phyloP scores from a whole-genome alignment of 2,888 invertebrate genomes.

The Dimorphilus gyrociliatus region DNA sequence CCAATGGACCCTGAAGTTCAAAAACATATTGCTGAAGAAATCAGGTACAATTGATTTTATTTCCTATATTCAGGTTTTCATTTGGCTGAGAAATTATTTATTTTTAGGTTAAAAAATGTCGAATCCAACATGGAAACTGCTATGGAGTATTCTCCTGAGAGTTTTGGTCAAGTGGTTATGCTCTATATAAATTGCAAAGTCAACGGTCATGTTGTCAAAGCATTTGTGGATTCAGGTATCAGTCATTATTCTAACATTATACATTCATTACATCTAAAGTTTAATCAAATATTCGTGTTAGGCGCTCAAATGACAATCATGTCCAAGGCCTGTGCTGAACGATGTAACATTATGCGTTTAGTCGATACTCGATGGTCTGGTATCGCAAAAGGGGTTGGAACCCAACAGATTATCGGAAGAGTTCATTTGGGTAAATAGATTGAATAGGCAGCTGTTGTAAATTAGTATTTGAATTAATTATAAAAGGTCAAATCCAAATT shows the following conservation, averaged over 20 bases:
- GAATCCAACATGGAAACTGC: slow-evolving; percentile 97
- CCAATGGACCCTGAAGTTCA: slow-evolving; percentile 92
- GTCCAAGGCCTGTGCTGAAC: slow-evolving; percentile 84
- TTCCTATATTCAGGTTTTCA: neutral
- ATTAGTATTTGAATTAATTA: neutral
- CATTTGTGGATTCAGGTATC: slow-evolving; percentile 84
- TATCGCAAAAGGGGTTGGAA: slow-evolving; percentile 90
- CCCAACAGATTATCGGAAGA: slow-evolving; percentile 82
- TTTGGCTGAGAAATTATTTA: slow-evolving; percentile 1
- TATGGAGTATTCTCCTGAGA: slow-evolving; percentile 95
- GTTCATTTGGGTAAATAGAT: slow-evolving; percentile 52
- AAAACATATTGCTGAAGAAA: slow-evolving; percentile 82
- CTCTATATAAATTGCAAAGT: slow-evolving; percentile 90
- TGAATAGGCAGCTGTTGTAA: neutral
- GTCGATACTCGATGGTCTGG: slow-evolving; percentile 81
- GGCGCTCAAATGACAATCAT: slow-evolving; percentile 94
- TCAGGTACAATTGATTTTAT: slow-evolving; percentile 47
- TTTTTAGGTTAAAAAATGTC: slow-evolving; percentile 54
- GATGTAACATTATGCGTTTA: slow-evolving; percentile 43
- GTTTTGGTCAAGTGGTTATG: slow-evolving; percentile 94
- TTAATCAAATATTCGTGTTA: slow-evolving; percentile 20
- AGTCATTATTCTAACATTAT: neutral
- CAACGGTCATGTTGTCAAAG: slow-evolving; percentile 88
- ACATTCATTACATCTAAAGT: neutral
- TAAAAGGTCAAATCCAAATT: slow-evolving; percentile 67